Evolutionary conservation across 2,888 invertebrate genomes (phyloP).

Genomic region (Eupithecia insigniata): DNA sequence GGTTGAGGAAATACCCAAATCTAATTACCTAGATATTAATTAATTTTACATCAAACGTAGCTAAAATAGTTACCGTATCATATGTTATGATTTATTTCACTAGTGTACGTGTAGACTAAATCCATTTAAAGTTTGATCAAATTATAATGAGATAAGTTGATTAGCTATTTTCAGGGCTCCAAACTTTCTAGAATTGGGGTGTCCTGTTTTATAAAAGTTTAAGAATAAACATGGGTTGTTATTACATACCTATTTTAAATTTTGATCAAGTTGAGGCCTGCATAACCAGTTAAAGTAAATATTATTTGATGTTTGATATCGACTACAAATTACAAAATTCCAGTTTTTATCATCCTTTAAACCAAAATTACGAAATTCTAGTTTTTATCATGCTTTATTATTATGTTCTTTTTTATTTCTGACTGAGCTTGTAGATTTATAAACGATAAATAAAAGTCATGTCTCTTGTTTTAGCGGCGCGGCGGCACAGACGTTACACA

Average conservation of each 20-base stretch:
- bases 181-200: not conserved
- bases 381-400: not conserved
- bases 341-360: not conserved
- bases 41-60: not conserved
- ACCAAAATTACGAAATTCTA: not conserved
- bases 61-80: not conserved
- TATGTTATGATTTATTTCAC: constrained; percentile 5
- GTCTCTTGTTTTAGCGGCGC: too few species aligned
- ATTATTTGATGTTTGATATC: not conserved
- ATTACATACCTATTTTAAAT: not conserved
- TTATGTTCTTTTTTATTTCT: not conserved
- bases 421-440: not conserved
- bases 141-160: not conserved
- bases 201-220: not conserved
- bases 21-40: not conserved
- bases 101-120: not conserved
- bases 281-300: not conserved
- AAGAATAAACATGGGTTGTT: not conserved
- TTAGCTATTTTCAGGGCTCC: not conserved
- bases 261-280: not conserved
- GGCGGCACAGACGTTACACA: too few species aligned
- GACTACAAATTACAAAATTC: not conserved
- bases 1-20: not conserved
- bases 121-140: not conserved
- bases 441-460: too few species aligned